Evolutionary conservation across 2,797 vertebrate species (phyloP), one percentile per base, ranked within the genome.

Genomic region (Sarcoramphus papa): DNA sequence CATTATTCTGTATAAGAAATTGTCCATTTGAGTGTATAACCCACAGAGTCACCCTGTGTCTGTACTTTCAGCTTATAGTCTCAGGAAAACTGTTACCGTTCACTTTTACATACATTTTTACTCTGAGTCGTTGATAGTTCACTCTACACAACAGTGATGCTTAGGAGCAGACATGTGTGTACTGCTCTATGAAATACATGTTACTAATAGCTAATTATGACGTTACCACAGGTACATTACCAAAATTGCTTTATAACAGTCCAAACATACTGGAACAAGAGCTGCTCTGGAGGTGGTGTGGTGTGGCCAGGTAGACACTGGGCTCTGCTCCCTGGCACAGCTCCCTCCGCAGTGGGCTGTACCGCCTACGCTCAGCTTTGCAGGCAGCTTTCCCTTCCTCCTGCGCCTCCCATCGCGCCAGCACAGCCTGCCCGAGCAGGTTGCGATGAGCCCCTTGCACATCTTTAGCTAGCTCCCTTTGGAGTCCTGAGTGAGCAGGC

Each of bases 351-450:
- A 10, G 3, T 2, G 48, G 48, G 12, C 37, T 63, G 18, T 24
- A 25, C 13, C 1, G 0, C 35, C n/a, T 0, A 0, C 28, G 57
- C 50, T 50, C 0, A 1, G 16, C 21, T 47, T 30, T 27, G 24
- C 22, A 30, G 48, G 53, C 43, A 56, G 43, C 31, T 53, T 81
- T 81, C 25, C 53, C 27, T 81, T 30, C 51, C 62, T 87, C 54
- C 28, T 2, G 41, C 17, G 4, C 14, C 45, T 67, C 43, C 48
- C 37, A 18, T 15, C 1, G 1, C 1, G 5, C 50, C 57, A 50
- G 40, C 43, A 14, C 25, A 62, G 53, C 28, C 72, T 50, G 28
- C 56, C 54, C 12, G 3, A 16, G 31, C 1, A 0, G 28, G 24
- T 12, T 51, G 62, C 41, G 45, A 1, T 20, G 48, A 64, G 54